Evolutionary conservation across 2,888 invertebrate species (phyloP).

Genomic region (Papilio gigon): DNA sequence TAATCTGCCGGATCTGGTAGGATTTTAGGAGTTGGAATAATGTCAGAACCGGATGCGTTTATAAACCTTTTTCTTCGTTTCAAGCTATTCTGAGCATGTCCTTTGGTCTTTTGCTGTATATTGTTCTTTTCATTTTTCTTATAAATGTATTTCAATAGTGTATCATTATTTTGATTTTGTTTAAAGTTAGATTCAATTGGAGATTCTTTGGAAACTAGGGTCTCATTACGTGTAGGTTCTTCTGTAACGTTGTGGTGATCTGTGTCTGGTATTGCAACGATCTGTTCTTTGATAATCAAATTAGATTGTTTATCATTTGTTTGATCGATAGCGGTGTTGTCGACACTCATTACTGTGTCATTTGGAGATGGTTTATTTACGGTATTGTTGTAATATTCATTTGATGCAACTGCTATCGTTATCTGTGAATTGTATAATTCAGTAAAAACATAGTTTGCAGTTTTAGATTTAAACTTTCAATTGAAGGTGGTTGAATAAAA

Average conservation of each 20-base stretch:
- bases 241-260: constrained; percentile 3
- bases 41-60: constrained; percentile 16
- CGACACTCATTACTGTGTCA: neutral
- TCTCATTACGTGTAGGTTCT: constrained; percentile 34
- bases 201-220: constrained; percentile 34
- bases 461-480: neutral
- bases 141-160: constrained; percentile 65
- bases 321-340: neutral
- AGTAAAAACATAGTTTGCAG: neutral
- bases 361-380: neutral
- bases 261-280: neutral
- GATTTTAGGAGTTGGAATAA: constrained; percentile 14
- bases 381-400: constrained; percentile 14
- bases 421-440: constrained; percentile 30
- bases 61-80: constrained; percentile 59
- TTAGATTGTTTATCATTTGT: neutral
- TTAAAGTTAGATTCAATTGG: constrained; percentile 5
- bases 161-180: constrained; percentile 50
- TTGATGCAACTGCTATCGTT: constrained; percentile 27
- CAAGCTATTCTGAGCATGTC: constrained; percentile 65
- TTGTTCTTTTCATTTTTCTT: constrained; percentile 56
- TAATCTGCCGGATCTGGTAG: constrained; percentile 57
- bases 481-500: constrained; percentile 34
- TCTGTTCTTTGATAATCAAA: constrained; percentile 14
- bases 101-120: constrained; percentile 54